Conservation (phyloP, 2,888 invertebrate species). For the Synergus laeviventris region DNA sequence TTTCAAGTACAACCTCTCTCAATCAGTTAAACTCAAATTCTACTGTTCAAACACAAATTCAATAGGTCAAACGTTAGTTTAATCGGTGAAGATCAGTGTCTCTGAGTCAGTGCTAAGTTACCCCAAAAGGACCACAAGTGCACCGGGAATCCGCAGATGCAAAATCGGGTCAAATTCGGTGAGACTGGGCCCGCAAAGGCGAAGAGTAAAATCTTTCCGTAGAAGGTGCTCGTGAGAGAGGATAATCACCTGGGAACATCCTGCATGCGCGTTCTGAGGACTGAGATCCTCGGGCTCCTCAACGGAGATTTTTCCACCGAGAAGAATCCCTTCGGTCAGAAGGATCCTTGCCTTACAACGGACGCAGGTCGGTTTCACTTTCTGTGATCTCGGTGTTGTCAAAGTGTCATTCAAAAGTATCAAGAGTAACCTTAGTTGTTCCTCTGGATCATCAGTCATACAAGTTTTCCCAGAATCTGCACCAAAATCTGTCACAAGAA, state of each 20-base stretch:
- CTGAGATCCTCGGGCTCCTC: constrained; percentile 66
- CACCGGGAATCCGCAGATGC: background rate
- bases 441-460: background rate
- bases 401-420: background rate
- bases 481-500: background rate
- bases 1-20: background rate
- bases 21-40: background rate
- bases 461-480: background rate
- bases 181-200: background rate
- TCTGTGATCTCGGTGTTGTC: background rate
- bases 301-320: constrained; percentile 65
- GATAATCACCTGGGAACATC: constrained; percentile 4
- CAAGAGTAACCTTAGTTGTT: background rate
- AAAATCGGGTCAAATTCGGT: background rate
- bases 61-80: background rate
- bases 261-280: constrained; percentile 71
- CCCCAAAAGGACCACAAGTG: background rate
- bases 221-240: constrained; percentile 11
- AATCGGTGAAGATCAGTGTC: background rate
- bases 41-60: background rate
- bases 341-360: constrained; percentile 62
- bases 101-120: background rate
- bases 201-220: background rate
- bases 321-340: constrained; percentile 57
- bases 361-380: constrained; percentile 68